These are phyloP conservation scores for Platichthys stellatus DNA, from an alignment of 2,113 vertebrate genomes.

Conservation along the genomic window DNA sequence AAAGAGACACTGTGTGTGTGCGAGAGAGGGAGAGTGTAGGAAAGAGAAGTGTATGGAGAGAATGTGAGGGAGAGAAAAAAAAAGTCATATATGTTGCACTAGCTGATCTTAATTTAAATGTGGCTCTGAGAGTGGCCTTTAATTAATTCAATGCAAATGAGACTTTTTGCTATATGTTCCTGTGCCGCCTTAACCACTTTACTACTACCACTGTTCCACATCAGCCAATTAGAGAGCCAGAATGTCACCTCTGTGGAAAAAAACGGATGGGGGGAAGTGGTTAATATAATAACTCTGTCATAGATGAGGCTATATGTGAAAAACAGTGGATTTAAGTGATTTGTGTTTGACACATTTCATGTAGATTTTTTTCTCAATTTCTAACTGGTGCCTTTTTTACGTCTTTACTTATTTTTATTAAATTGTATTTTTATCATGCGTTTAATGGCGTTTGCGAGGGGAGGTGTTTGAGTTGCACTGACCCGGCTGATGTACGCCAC, in stretches of 20 bases:
- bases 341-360: not conserved
- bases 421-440: not conserved
- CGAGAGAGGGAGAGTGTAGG: not conserved
- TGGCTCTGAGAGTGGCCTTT: constrained; percentile 80
- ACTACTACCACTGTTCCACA: constrained; percentile 23
- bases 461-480: not conserved
- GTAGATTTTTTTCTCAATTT: not conserved
- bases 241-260: constrained; percentile 30
- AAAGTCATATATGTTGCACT: constrained; percentile 53
- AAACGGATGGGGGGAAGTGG: constrained; percentile 15
- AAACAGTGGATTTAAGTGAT: not conserved
- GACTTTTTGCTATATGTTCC: constrained; percentile 63
- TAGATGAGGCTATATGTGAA: not conserved
- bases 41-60: not conserved
- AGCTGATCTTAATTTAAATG: constrained; percentile 81
- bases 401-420: not conserved
- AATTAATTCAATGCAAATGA: constrained; percentile 86
- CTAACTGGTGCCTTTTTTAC: not conserved
- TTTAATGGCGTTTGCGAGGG: not conserved
- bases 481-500: not conserved
- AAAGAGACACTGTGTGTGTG: not conserved
- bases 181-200: constrained; percentile 46
- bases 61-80: constrained; percentile 29
- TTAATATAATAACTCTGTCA: constrained; percentile 24
- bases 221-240: constrained; percentile 68